Percentiles rank a stretch among this genome's conserved stretches.
Conservation (phyloP, 2,113 vertebrate species). For the Brachypodius melanocephalos region DNA sequence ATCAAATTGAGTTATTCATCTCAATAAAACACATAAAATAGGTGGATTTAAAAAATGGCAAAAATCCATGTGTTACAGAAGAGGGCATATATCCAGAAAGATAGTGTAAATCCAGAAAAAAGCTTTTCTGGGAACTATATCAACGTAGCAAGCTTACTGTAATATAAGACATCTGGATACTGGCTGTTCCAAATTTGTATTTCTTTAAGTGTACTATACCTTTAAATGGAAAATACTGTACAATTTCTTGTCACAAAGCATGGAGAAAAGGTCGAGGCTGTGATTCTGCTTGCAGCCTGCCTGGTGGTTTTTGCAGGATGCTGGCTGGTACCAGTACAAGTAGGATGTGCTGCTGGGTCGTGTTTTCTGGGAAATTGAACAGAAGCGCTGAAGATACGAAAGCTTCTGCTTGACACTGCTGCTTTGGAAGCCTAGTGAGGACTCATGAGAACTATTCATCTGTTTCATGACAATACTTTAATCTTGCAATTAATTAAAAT, state of each 20-base stretch:
- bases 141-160: not conserved
- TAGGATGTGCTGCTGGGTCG: not conserved
- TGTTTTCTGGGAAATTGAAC: conserved; percentile 22
- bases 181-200: not conserved
- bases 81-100: not conserved
- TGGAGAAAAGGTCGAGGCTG: not conserved
- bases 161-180: not conserved
- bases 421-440: conserved; percentile 42
- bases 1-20: not conserved
- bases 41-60: not conserved
- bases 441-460: conserved; percentile 61
- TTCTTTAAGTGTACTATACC: not conserved
- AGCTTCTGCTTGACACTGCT: conserved; percentile 46
- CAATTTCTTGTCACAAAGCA: not conserved
- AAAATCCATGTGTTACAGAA: not conserved
- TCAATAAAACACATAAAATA: not conserved
- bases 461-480: conserved; percentile 71
- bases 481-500: conserved; percentile 72
- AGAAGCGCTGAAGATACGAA: not conserved
- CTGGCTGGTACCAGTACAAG: not conserved
- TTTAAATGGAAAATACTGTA: not conserved
- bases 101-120: not conserved
- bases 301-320: not conserved
- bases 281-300: not conserved
- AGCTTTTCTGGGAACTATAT: not conserved